Percentiles rank a stretch among this genome's conserved stretches.
Conservation (phyloP, 2,797 vertebrate genomes). For the Myiotriccus ornatus region DNA sequence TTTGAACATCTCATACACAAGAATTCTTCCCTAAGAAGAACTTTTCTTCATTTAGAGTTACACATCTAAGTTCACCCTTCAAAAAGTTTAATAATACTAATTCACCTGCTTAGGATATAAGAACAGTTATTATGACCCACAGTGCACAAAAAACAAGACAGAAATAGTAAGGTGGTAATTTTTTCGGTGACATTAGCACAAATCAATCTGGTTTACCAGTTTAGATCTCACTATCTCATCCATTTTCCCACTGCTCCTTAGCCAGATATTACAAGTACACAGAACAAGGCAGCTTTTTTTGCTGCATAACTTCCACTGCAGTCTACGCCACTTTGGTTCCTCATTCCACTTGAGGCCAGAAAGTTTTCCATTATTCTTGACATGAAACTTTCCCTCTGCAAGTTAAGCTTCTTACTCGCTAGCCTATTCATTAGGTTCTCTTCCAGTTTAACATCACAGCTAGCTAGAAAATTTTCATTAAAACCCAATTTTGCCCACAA, state of each 20-base stretch:
- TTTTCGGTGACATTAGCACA: neutral
- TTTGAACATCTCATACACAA: neutral
- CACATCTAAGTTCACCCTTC: neutral
- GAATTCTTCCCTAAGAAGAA: neutral
- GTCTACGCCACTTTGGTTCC: fast-evolving
- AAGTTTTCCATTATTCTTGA: neutral
- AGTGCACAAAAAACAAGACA: neutral
- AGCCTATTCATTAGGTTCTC: constrained; percentile 20
- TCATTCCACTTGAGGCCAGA: neutral
- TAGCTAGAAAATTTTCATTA: constrained; percentile 35
- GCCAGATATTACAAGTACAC: neutral
- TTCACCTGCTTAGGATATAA: neutral
- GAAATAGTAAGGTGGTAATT: neutral
- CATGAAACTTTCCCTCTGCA: neutral
- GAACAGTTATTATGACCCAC: neutral
- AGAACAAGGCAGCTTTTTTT: neutral
- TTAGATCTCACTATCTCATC: neutral
- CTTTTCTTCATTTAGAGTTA: neutral
- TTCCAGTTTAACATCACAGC: neutral
- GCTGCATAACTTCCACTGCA: neutral
- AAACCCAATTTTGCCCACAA: constrained; percentile 48
- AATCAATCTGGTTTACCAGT: neutral
- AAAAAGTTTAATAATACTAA: neutral
- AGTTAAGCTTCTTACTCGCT: constrained; percentile 1
- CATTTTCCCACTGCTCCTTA: neutral